Evolutionary conservation across 2,113 vertebrate species (phyloP).

Genomic region (Upupa epops): DNA sequence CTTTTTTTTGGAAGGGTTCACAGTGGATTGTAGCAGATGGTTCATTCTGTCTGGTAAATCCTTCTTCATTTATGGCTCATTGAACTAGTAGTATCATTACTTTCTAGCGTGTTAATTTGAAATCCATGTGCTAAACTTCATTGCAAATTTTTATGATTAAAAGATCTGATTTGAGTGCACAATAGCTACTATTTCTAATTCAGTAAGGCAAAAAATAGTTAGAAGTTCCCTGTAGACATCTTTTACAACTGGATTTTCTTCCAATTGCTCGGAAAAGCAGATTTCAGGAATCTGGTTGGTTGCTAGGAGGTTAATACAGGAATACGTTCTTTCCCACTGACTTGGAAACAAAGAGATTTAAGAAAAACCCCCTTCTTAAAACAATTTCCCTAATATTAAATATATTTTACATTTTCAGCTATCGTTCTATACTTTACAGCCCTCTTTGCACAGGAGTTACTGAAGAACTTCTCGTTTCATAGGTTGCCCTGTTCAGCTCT

Average conservation of each 20-base stretch:
- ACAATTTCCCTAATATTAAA: background rate
- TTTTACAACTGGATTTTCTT: constrained; percentile 11
- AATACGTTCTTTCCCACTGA: background rate
- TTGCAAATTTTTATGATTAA: constrained; percentile 24
- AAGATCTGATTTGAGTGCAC: background rate
- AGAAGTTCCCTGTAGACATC: background rate
- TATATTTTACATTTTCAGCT: constrained; percentile 12
- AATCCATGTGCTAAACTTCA: constrained; percentile 48
- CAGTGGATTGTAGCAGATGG: constrained; percentile 47
- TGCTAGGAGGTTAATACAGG: background rate
- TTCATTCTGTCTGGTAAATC: constrained; percentile 25
- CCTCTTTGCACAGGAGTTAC: background rate
- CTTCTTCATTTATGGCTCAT: constrained; percentile 50
- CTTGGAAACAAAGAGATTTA: background rate
- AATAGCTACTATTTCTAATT: background rate
- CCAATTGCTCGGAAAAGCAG: background rate
- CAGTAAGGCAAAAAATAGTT: background rate
- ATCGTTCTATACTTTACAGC: background rate
- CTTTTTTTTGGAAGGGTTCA: background rate
- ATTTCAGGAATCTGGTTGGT: background rate
- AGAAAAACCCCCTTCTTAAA: background rate
- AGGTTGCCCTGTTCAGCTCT: background rate
- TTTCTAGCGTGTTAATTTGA: constrained; percentile 50
- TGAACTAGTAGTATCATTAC: constrained; percentile 41
- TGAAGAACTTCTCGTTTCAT: constrained; percentile 19